Evolutionary conservation across 2,888 invertebrate genomes (phyloP).

Genomic region (Leptarthrus brevirostris): DNA sequence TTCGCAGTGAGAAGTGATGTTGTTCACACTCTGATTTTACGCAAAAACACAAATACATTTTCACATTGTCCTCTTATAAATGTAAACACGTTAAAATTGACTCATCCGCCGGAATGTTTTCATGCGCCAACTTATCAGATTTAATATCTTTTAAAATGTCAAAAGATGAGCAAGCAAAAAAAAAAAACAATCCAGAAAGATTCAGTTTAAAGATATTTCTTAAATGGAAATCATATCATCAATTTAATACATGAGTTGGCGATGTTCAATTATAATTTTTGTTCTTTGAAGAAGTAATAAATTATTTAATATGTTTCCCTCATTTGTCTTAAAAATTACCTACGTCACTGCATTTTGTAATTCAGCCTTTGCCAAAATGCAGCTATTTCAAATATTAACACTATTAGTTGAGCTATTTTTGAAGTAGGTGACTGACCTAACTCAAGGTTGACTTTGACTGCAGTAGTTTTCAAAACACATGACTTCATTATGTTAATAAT

Average conservation of each 20-base stretch:
- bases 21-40: not conserved
- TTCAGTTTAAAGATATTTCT: slow-evolving; percentile 30
- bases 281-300: no score
- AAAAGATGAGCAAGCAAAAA: slow-evolving; percentile 9
- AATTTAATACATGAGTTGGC: not conserved
- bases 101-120: slow-evolving; percentile 26
- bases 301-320: no score
- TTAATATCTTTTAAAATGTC: slow-evolving; percentile 47
- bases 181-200: slow-evolving; percentile 10
- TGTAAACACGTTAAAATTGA: slow-evolving; percentile 12
- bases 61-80: not conserved
- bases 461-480: not conserved
- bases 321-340: no score
- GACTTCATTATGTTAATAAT: not conserved
- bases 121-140: slow-evolving; percentile 45
- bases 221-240: slow-evolving; percentile 38
- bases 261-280: no score
- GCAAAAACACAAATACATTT: not conserved
- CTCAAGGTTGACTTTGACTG: not conserved
- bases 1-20: not conserved
- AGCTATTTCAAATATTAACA: not conserved
- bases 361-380: not conserved
- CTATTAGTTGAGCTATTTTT: slow-evolving; percentile 17
- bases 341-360: slow-evolving; percentile 1
- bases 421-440: slow-evolving; percentile 26